Evolutionary conservation across 2,888 invertebrate genomes (phyloP).

Genomic region (Andrena marginata): DNA sequence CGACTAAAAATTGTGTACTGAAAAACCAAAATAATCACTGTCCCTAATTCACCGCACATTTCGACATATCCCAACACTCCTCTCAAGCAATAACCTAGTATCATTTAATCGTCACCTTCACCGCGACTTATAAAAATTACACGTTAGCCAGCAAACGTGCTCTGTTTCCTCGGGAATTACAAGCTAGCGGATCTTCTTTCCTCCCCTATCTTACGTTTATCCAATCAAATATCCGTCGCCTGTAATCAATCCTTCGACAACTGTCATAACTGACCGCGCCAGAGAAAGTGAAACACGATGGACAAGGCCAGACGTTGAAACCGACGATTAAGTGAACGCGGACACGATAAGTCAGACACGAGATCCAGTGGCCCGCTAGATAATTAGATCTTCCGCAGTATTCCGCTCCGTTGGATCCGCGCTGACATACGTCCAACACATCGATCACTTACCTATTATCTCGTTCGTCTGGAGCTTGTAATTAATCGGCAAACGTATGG

Average conservation of each 20-base stretch:
- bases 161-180: background rate
- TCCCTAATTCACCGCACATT: no score
- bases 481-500: conserved; percentile 90
- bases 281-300: conserved; percentile 17
- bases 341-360: background rate
- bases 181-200: background rate
- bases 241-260: background rate
- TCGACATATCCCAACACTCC: no score
- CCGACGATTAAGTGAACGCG: background rate
- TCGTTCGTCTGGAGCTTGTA: conserved; percentile 84
- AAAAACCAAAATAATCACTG: no score
- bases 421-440: background rate
- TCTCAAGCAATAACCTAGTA: no score
- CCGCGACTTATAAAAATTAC: no score
- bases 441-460: conserved; percentile 72
- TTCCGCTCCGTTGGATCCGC: background rate
- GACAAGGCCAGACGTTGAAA: conserved; percentile 1
- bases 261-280: background rate
- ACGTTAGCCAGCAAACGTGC: no score
- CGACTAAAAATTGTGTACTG: no score
- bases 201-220: background rate
- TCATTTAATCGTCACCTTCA: no score
- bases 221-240: background rate
- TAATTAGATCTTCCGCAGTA: background rate
- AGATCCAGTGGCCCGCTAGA: background rate